Evolutionary conservation across 1,140 invertebrate species (phyloP).

Genomic region (Diabrotica virgifera): DNA sequence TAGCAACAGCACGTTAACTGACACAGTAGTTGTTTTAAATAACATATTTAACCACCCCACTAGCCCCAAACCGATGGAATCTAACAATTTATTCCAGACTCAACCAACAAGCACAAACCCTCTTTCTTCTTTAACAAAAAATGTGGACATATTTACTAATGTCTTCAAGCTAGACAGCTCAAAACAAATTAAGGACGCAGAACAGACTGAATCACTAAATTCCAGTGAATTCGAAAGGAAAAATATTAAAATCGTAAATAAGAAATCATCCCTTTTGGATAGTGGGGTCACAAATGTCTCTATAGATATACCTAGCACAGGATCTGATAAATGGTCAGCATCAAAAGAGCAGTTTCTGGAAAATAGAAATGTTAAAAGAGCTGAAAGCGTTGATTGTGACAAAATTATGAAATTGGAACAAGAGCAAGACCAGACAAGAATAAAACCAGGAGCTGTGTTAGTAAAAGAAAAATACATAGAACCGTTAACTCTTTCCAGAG

Average conservation of each 20-base stretch:
- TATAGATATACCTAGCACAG: conserved; percentile 24
- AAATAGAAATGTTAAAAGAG: conserved; percentile 27
- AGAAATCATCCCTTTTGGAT: conserved; percentile 31
- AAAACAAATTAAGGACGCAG: conserved; percentile 31
- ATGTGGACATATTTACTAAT: conserved; percentile 31
- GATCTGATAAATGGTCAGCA: conserved; percentile 40
- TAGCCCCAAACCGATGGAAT: conserved; percentile 22
- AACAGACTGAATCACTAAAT: conserved; percentile 27
- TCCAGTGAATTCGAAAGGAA: conserved; percentile 24
- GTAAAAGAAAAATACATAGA: conserved; percentile 53
- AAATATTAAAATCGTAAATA: conserved; percentile 30
- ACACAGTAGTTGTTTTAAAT: conserved; percentile 14
- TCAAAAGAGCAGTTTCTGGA: conserved; percentile 44
- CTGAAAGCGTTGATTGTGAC: conserved; percentile 24
- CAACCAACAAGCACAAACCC: conserved; percentile 20
- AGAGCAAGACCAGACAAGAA: conserved; percentile 24
- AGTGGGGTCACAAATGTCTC: conserved; percentile 31
- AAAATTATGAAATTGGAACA: conserved; percentile 28
- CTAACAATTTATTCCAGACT: conserved; percentile 22
- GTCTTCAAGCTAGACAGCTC: conserved; percentile 24
- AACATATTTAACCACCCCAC: conserved; percentile 27
- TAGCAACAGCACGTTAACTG: conserved; percentile 25
- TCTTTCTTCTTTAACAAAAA: conserved; percentile 24
- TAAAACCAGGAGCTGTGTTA: conserved; percentile 46
- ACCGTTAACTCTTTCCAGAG: conserved; percentile 48